phyloP scores from a whole-genome alignment of 2,888 invertebrate genomes.

The Scaptomyza polygonia region DNA sequence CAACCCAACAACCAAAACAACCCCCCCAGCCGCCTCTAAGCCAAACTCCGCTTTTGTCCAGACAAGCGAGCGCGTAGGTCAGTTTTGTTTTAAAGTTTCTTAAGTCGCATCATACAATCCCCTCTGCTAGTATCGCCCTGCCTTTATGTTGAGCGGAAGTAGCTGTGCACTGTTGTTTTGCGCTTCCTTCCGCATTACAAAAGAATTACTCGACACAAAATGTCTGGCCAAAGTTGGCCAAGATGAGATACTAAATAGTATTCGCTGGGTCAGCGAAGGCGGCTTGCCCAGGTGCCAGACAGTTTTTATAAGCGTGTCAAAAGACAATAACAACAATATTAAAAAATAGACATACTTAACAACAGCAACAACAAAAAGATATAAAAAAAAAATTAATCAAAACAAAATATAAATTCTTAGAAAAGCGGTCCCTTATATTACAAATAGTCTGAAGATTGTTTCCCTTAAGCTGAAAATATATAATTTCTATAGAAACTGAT shows the following conservation, averaged over 20 bases:
- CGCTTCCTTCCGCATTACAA: constrained; percentile 79
- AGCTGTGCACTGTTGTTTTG: constrained; percentile 64
- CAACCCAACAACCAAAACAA: neutral
- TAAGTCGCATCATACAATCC: constrained; percentile 40
- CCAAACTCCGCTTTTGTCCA: constrained; percentile 25
- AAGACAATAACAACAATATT: neutral
- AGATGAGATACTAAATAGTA: constrained; percentile 41
- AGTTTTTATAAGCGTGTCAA: constrained; percentile 33
- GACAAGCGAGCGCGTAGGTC: constrained; percentile 60
- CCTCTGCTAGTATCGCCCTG: neutral
- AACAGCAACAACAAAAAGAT: neutral
- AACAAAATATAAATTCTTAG: neutral
- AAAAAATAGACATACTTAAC: neutral
- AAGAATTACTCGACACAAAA: constrained; percentile 77
- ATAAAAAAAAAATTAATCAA: constrained; percentile 1
- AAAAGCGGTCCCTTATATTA: constrained; percentile 9
- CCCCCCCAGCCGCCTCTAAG: constrained; percentile 9
- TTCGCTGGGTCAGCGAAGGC: constrained; percentile 36
- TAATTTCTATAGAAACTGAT: neutral
- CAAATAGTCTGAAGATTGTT: constrained; percentile 17
- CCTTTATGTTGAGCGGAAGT: constrained; percentile 51
- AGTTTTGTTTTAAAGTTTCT: constrained; percentile 72
- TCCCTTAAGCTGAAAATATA: neutral
- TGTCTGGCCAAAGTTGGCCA: constrained; percentile 66
- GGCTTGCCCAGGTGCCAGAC: constrained; percentile 43